Evolutionary conservation across 2,888 invertebrate genomes (phyloP).

Genomic region (Sacculina carcini): DNA sequence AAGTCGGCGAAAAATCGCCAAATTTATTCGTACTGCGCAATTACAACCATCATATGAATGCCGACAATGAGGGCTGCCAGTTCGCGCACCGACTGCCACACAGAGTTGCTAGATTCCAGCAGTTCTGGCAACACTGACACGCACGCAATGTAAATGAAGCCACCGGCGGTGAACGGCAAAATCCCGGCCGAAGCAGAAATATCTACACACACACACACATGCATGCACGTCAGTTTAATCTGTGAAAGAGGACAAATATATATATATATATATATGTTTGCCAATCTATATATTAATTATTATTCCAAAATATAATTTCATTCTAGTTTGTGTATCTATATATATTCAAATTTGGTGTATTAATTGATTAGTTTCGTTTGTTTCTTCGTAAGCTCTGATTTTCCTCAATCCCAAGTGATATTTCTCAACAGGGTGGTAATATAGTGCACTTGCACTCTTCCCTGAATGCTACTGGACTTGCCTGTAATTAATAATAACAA

Average conservation of each 20-base stretch:
- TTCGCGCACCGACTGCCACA: conserved; percentile 72
- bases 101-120: conserved; percentile 48
- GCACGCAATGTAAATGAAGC: conserved; percentile 99
- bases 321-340: neutral
- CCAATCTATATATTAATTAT: conserved; percentile 13
- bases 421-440: neutral
- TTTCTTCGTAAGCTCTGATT: too few species aligned
- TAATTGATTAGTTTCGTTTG: too few species aligned
- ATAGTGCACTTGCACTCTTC: too few species aligned
- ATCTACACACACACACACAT: neutral
- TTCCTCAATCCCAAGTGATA: too few species aligned
- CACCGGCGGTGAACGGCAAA: conserved; percentile 89
- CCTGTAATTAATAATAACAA: too few species aligned
- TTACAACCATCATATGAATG: conserved; percentile 83
- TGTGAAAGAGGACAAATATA: neutral
- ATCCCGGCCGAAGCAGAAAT: conserved; percentile 33
- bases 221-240: neutral
- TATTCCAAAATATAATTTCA: neutral
- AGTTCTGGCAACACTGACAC: conserved; percentile 96
- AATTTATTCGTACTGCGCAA: conserved; percentile 50
- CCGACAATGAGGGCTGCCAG: conserved; percentile 63
- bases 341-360: too few species aligned
- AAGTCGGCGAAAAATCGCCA: too few species aligned
- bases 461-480: too few species aligned
- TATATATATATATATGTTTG: conserved; percentile 16